phyloP scores from a whole-genome alignment of 2,113 vertebrate species.

The Leptocoma aspasia region DNA sequence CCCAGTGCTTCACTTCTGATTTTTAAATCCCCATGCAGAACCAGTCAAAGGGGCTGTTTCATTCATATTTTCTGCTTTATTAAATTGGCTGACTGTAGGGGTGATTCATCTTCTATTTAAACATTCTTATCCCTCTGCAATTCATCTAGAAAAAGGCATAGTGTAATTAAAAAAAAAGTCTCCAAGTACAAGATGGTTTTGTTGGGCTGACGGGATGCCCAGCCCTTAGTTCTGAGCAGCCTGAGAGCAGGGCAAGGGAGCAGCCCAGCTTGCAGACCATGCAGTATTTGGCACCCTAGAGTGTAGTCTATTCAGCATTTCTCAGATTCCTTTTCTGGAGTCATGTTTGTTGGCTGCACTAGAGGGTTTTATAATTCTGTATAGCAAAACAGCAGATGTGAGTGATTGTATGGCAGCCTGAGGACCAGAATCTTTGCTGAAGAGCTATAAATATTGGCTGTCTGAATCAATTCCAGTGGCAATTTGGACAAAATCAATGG shows the following conservation, averaged over 20 bases:
- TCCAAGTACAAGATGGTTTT: not conserved
- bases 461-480: not conserved
- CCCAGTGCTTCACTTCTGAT: not conserved
- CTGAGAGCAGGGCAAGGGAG: not conserved
- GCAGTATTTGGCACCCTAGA: not conserved
- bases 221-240: not conserved
- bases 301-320: not conserved
- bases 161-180: not conserved
- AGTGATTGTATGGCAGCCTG: not conserved
- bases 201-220: not conserved
- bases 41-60: conserved; percentile 15
- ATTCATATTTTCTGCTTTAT: conserved; percentile 42
- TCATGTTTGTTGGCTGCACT: not conserved
- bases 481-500: not conserved
- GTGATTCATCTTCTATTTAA: conserved; percentile 6
- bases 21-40: not conserved
- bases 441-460: not conserved
- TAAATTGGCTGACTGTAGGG: not conserved
- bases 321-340: not conserved
- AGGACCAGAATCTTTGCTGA: not conserved
- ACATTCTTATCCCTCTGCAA: not conserved
- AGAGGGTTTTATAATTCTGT: not conserved
- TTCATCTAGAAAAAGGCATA: not conserved
- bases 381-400: not conserved
- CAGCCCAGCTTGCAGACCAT: not conserved